These are phyloP conservation scores for Oxycera nigricornis DNA, from an alignment of 2,888 invertebrate species.

Conservation along the genomic window DNA sequence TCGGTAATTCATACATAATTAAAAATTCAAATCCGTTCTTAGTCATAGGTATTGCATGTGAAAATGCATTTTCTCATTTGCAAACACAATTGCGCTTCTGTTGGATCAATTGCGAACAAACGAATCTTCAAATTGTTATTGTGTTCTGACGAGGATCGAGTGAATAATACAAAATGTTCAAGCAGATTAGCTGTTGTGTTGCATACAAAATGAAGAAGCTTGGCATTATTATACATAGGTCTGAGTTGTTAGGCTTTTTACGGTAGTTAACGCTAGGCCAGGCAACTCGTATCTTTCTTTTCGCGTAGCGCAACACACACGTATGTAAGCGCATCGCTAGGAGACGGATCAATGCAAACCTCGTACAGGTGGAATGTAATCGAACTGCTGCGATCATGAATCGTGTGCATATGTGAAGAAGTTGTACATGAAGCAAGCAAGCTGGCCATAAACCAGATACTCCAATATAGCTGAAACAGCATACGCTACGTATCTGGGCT, in stretches of 20 bases:
- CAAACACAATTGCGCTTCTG: no score
- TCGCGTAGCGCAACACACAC: not conserved
- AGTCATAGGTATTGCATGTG: no score
- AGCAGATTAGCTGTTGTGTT: not conserved
- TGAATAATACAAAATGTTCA: not conserved
- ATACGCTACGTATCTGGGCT: not conserved
- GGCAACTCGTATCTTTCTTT: not conserved
- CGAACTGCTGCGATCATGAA: conserved; percentile 12
- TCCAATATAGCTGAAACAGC: conserved; percentile 25
- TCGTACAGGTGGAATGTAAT: conserved; percentile 39
- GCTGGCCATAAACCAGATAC: not conserved
- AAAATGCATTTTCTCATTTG: no score
- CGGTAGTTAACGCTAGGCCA: not conserved
- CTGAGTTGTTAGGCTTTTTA: conserved; percentile 17
- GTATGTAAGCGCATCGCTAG: not conserved
- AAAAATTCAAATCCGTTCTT: no score
- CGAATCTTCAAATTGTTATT: not conserved
- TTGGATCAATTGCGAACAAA: not conserved
- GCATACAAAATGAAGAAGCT: conserved; percentile 24
- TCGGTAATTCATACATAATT: no score
- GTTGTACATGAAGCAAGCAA: not conserved
- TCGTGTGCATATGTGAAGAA: not conserved
- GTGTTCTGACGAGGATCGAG: not conserved
- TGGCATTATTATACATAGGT: not conserved
- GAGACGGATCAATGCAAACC: conserved; percentile 14